A percentile compares a stretch with the other conserved stretches of the same genome.
These are phyloP conservation scores for Hydropsyche tenuis DNA, from an alignment of 1,140 invertebrate genomes.

Conservation along the genomic window DNA sequence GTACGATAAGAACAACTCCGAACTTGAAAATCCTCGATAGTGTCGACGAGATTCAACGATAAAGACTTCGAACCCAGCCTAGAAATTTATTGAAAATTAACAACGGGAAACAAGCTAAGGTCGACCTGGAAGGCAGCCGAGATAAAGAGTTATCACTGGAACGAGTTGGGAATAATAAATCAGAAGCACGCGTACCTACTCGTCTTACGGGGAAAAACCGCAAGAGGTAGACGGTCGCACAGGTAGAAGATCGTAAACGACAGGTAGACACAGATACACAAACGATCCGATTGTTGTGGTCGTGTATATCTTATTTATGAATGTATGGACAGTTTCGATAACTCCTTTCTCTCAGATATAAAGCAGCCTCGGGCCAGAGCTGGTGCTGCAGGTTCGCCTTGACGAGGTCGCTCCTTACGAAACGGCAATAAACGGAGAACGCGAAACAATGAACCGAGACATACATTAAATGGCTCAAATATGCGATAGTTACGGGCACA, in stretches of 20 bases:
- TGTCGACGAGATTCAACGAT: too few species aligned
- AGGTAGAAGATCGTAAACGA: constrained; percentile 20
- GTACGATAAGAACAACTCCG: too few species aligned
- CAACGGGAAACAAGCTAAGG: too few species aligned
- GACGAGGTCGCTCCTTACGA: constrained; percentile 36
- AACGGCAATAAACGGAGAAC: constrained; percentile 24
- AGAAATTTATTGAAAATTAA: too few species aligned
- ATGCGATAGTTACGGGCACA: too few species aligned
- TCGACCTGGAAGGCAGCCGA: too few species aligned
- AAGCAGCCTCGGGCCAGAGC: constrained; percentile 6
- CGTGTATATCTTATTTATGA: not conserved
- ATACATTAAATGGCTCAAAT: too few species aligned
- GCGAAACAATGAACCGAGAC: constrained; percentile 13
- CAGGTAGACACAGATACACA: not conserved
- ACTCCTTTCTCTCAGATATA: constrained; percentile 27
- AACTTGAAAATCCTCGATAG: too few species aligned
- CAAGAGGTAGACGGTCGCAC: not conserved
- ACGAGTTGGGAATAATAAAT: constrained; percentile 1
- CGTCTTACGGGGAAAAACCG: constrained; percentile 15
- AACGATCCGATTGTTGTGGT: not conserved
- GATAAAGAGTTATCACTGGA: constrained; percentile 8
- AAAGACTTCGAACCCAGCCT: too few species aligned
- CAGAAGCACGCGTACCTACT: constrained; percentile 8
- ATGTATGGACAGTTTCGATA: constrained; percentile 28
- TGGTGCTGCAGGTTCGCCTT: constrained; percentile 33